Evolutionary conservation across 2,113 vertebrate species (phyloP).

Genomic region (Tragelaphus buxtoni): DNA sequence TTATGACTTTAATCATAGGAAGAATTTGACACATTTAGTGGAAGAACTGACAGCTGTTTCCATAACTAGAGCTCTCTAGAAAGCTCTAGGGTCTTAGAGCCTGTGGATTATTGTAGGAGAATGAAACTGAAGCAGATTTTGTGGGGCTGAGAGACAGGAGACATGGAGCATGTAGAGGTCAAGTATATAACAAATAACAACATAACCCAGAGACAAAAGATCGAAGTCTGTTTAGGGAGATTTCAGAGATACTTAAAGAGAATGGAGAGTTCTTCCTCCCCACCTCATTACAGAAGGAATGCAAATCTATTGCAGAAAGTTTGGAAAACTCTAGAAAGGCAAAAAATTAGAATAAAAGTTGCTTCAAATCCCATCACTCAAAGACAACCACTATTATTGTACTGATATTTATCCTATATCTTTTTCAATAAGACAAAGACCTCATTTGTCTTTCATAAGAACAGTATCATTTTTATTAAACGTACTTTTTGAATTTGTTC

Average conservation of each 20-base stretch:
- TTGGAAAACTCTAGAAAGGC: neutral
- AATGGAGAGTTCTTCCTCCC: neutral
- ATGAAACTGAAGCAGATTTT: neutral
- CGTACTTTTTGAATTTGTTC: neutral
- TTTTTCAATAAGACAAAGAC: neutral
- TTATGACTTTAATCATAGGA: neutral
- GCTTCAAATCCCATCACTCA: neutral
- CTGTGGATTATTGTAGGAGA: neutral
- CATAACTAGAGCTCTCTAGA: neutral
- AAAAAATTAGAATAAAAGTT: conserved; percentile 18
- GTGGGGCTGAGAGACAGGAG: neutral
- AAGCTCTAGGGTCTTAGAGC: neutral
- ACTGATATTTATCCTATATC: neutral
- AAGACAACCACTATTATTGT: neutral
- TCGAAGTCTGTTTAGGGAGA: neutral
- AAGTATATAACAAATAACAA: neutral
- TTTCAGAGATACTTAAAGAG: neutral
- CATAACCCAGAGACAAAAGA: neutral
- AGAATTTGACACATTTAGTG: neutral
- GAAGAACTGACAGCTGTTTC: neutral
- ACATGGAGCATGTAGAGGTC: neutral
- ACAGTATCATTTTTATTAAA: neutral
- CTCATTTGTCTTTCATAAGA: neutral
- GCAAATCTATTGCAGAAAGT: neutral
- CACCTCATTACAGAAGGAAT: neutral